Conservation (phyloP, 2,888 invertebrate species). For the Agapetus fuscipes region DNA sequence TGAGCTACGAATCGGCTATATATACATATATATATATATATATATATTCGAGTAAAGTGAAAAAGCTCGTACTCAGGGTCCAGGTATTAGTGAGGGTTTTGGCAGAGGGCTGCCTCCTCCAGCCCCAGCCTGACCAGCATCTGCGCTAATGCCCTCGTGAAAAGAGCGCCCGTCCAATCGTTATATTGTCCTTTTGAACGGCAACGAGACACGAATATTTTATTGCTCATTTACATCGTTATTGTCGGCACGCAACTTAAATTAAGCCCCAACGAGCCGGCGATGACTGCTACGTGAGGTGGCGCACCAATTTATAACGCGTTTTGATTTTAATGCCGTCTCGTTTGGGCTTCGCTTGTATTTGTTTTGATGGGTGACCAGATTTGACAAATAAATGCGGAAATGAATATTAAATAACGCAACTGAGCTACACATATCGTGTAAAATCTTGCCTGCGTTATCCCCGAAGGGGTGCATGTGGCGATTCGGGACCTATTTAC, state of each 20-base stretch:
- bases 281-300: constrained; percentile 18
- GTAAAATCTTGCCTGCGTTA: no score
- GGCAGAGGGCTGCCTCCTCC: neutral
- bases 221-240: constrained; percentile 18
- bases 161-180: constrained; percentile 5
- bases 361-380: neutral
- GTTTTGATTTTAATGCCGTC: constrained; percentile 1
- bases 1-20: no score
- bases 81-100: no score
- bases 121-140: neutral
- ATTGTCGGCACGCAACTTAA: constrained; percentile 11
- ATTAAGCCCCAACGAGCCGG: constrained; percentile 11
- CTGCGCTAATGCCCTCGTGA: neutral
- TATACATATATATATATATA: no score
- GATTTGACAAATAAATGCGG: neutral
- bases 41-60: no score
- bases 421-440: no score
- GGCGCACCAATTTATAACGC: neutral
- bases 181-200: constrained; percentile 16
- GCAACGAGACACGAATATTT: constrained; percentile 13
- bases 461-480: no score
- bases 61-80: no score
- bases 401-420: neutral
- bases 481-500: no score
- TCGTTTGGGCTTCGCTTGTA: neutral